These are phyloP conservation scores for Pomacea maculata DNA, from an alignment of 1,140 invertebrate species.

Conservation along the genomic window DNA sequence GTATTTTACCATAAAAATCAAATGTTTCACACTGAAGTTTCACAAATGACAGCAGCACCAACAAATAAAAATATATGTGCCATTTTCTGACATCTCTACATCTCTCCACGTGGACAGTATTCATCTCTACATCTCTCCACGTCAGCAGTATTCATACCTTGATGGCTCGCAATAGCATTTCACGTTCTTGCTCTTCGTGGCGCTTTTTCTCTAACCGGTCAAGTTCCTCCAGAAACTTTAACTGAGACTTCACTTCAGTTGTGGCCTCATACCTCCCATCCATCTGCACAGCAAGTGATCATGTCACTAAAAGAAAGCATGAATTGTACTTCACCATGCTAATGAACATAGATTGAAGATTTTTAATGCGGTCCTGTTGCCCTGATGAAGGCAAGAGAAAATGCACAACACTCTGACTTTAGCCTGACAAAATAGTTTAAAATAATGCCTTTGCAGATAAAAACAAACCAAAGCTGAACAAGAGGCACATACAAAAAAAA, in stretches of 20 bases:
- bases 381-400: neutral
- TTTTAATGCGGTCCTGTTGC: neutral
- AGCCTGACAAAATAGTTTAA: neutral
- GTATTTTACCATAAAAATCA: neutral
- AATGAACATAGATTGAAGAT: neutral
- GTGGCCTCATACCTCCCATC: conserved; percentile 88
- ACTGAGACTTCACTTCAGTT: conserved; percentile 89
- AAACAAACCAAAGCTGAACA: neutral
- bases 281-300: conserved; percentile 69
- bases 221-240: conserved; percentile 95
- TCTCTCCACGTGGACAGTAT: neutral
- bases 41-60: neutral
- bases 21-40: neutral
- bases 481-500: neutral
- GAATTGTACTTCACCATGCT: no score
- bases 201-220: conserved; percentile 92
- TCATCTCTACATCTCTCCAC: conserved; percentile 3
- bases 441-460: neutral
- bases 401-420: neutral
- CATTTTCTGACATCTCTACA: neutral
- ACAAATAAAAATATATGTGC: neutral
- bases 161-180: conserved; percentile 89
- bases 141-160: conserved; percentile 73
- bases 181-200: conserved; percentile 93
- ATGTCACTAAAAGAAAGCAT: no score